Base-by-base conservation (phyloP, 1,140 invertebrate genomes). In the Saccostrea echinata region DNA sequence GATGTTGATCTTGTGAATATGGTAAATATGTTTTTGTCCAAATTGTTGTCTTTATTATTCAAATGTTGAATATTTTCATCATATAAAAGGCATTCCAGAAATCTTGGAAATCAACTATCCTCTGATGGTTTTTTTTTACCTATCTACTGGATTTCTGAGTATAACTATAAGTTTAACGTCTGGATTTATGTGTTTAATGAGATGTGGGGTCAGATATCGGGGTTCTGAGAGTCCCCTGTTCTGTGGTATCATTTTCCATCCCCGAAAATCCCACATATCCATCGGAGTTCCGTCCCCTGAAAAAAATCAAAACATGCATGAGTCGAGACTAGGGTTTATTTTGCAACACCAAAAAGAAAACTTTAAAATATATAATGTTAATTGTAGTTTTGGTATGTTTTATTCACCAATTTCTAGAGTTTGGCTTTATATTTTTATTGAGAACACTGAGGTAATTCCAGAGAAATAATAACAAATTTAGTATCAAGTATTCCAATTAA, bases 221-320 rank as follows among this genome's bases (percentile, higher is more conserved):
- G 88, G 86, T n/a, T 91, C 90, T 13, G 76, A 86, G 27, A 80
- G 86, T 18, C 84, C 86, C 24, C 27, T 68, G 76, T 92, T 92
- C 84, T 92, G 91, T 53, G 91, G 91, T 13, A 93, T 91, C 12
- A 86, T 43, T 30, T 88, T 76, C 92, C 92, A 93, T 33, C 91
- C 91, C 2, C 90, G 88, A 52, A 92, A 91, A 88, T 93, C 92
- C 92, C 92, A 93, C 87, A 93, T 91, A 85, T 89, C 88, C 21
- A 92, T 92, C 1, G 91, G 91, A n/a, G 91, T 92, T 16, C 92
- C 92, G 82, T 93, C 92, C n/a, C 92, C 92, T 93, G 88, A n/a
- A 52, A 61, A 61, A 21, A 61, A 61, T 43, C 4, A 43, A 43
- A 43, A 43, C 9, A 43, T 8, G 0, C 4, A 43, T 43, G 43